Base-by-base conservation (phyloP, 2,113 vertebrate species). In the Oplegnathus fasciatus region DNA sequence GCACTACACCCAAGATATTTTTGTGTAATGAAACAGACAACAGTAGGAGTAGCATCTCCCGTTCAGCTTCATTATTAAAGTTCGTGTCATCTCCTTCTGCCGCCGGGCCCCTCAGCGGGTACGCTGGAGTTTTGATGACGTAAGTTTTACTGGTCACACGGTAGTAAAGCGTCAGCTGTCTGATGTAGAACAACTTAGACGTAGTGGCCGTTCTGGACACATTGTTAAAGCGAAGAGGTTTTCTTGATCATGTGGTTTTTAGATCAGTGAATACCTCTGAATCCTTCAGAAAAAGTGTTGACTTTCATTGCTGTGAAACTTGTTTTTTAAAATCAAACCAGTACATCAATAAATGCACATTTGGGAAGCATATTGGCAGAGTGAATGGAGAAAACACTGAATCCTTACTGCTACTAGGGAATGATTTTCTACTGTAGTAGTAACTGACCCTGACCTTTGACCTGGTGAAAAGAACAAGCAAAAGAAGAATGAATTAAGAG, bases 61-160 rank as follows among this genome's bases (percentile, higher is more conserved):
- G 2, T 60, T 44, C 13, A 40, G 46, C 3, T 54, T 48, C 18
- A 7, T n/a, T 40, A 2, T 74, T 54, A 32, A 81, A 71, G 0
- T 18, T 55, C 14, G 2, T 80, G 37, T 87, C 5, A 2, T 80
- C 40, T 77, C 34, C 34, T 65, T 54, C 40, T 34, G 22, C 28
- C 24, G 1, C 82, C 17, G 71, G 60, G 58, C 64, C 89, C 46
- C 68, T 84, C 88, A 93, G 94, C 90, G 92, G n/a, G 91, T 84
- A 0, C 94, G 94, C 81, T 95, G 95, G 95, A 95, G 94, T 86
- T 95, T 96, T 88, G 95, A 95, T 50, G 95, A 95, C 24, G 95
- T 95, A 91, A 95, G 95, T 37, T 95, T 80, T 15, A 22, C 64
- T 26, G 9, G 22, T 42, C 5, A 44, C 14, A 28, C 18, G 20